These are phyloP conservation scores for Gorsachius goisagi DNA, from an alignment of 2,113 vertebrate genomes.

Conservation along the genomic window DNA sequence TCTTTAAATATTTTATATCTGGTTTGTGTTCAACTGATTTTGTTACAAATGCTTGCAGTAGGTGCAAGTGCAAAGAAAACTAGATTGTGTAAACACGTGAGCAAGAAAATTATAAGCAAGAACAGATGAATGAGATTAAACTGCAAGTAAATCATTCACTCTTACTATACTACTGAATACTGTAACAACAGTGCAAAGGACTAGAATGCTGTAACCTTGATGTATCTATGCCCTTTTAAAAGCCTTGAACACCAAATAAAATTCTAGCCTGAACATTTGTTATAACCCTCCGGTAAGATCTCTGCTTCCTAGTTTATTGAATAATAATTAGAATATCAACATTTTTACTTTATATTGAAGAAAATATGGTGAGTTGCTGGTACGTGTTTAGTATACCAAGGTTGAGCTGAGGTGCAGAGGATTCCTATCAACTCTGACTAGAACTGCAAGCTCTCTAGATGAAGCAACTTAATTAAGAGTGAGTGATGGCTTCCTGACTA, in stretches of 20 bases:
- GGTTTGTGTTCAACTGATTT: not conserved
- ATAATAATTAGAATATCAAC: not conserved
- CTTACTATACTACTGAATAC: not conserved
- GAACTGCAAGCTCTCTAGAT: not conserved
- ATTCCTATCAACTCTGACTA: not conserved
- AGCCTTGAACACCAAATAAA: not conserved
- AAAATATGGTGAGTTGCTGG: not conserved
- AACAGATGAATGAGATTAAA: not conserved
- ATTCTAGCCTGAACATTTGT: not conserved
- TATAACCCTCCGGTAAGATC: not conserved
- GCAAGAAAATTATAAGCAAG: not conserved
- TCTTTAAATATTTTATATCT: not conserved
- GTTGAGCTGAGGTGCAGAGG: not conserved
- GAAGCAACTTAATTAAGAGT: constrained; percentile 32
- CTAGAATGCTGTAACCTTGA: not conserved
- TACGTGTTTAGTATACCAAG: not conserved
- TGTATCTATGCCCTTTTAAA: not conserved
- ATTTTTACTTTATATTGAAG: not conserved
- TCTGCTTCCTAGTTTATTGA: not conserved
- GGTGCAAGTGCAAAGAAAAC: not conserved
- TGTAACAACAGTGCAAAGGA: not conserved
- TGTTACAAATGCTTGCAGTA: not conserved
- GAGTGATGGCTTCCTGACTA: not conserved
- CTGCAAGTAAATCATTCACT: not conserved
- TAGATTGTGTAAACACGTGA: not conserved